A percentile compares a stretch with the other conserved stretches of the same genome.
These are phyloP conservation scores for Eonycteris spelaea DNA, from an alignment of 2,113 vertebrate genomes.

Conservation along the genomic window DNA sequence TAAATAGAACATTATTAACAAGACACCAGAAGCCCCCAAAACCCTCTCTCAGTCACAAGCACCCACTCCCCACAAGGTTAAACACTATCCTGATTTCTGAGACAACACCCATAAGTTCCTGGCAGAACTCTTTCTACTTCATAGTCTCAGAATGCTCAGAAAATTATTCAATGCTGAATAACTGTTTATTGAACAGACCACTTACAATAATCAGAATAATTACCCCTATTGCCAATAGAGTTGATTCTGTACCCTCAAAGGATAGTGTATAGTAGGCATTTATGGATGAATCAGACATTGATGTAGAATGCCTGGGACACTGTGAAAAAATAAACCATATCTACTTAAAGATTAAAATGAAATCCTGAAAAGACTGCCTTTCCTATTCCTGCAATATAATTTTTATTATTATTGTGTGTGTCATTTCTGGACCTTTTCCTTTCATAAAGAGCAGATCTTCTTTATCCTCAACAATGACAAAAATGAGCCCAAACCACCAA, in stretches of 20 bases:
- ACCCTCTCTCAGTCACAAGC: background rate
- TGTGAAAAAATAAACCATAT: background rate
- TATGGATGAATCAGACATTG: background rate
- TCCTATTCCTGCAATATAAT: background rate
- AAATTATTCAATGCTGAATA: background rate
- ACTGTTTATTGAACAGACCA: background rate
- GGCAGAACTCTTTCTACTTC: background rate
- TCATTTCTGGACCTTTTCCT: background rate
- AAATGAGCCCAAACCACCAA: slow-evolving; percentile 12
- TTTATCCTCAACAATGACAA: background rate
- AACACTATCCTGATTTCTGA: background rate
- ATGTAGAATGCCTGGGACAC: background rate
- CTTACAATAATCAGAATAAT: background rate
- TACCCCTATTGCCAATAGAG: background rate
- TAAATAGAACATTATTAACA: background rate
- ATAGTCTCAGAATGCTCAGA: background rate
- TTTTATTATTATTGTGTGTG: background rate
- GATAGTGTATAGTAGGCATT: background rate
- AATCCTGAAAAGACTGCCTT: background rate
- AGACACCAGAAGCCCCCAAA: background rate
- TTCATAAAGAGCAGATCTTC: background rate
- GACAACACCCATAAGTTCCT: background rate
- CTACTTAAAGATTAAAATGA: slow-evolving; percentile 32
- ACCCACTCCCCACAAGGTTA: background rate
- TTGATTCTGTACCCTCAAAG: background rate